These are phyloP conservation scores for Paelopatides confundens DNA, from an alignment of 53 echinoderm and acorn worm genomes.

Conservation along the genomic window DNA sequence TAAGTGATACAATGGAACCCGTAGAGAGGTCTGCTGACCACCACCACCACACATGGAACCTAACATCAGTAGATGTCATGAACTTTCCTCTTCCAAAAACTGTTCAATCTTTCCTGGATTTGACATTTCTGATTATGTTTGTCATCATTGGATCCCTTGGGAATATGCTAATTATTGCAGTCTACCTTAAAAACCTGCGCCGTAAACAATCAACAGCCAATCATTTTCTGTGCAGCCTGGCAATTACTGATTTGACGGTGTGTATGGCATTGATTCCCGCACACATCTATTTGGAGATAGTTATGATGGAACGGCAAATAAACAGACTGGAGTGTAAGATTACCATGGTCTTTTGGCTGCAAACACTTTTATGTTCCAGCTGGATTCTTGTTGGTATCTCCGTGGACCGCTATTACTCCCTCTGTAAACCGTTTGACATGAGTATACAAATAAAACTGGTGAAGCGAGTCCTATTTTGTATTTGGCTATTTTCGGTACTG, in stretches of 20 bases:
- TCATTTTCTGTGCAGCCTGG: constrained; percentile 94
- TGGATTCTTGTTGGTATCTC: constrained; percentile 99
- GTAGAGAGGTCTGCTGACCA: background rate
- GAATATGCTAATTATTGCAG: constrained; percentile 82
- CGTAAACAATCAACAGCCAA: constrained; percentile 93
- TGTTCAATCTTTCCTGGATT: constrained; percentile 63
- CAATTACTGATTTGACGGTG: constrained; percentile 85
- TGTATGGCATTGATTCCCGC: constrained; percentile 84
- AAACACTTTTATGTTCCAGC: constrained; percentile 86
- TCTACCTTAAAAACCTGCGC: constrained; percentile 74
- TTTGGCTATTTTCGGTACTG: constrained; percentile 83
- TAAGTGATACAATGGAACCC: background rate
- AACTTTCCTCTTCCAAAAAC: constrained; percentile 62
- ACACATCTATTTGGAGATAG: constrained; percentile 80
- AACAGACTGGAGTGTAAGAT: constrained; percentile 77
- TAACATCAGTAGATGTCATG: background rate
- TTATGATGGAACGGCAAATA: constrained; percentile 68
- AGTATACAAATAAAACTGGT: constrained; percentile 76
- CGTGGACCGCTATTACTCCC: constrained; percentile 90
- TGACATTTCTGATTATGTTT: constrained; percentile 79
- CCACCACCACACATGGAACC: constrained; percentile 2
- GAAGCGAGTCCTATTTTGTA: constrained; percentile 67
- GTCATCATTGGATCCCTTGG: constrained; percentile 85
- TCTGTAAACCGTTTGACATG: constrained; percentile 87
- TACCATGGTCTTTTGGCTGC: constrained; percentile 89